These are phyloP conservation scores for Hyaena hyaena DNA, from an alignment of 2,113 vertebrate genomes.

Conservation along the genomic window DNA sequence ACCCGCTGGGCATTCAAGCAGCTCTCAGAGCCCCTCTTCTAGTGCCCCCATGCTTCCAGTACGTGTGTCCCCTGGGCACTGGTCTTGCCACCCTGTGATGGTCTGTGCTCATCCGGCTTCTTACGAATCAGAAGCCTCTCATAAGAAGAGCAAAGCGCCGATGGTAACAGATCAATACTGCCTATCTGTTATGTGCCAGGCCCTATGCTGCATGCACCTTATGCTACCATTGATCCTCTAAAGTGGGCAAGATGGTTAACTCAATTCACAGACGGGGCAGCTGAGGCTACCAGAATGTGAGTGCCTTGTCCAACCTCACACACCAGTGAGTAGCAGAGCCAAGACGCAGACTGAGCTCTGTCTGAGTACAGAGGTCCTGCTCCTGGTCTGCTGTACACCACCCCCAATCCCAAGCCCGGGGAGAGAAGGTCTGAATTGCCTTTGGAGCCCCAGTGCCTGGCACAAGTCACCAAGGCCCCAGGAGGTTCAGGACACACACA, in stretches of 20 bases:
- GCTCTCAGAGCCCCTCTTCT: not conserved
- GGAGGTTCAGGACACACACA: not conserved
- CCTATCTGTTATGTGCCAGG: too few relatives aligned
- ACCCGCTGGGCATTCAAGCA: not conserved
- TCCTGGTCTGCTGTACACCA: not conserved
- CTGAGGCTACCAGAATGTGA: not conserved
- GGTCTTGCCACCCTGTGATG: not conserved
- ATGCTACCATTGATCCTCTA: not conserved
- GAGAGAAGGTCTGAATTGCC: not conserved
- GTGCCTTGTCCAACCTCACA: not conserved
- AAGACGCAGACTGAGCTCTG: not conserved
- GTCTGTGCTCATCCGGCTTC: not conserved
- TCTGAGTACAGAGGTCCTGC: not conserved
- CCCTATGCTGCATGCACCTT: not conserved
- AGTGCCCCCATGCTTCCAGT: not conserved
- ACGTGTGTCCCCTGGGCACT: not conserved
- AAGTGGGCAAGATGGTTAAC: not conserved
- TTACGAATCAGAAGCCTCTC: not conserved
- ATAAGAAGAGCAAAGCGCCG: fast-evolving
- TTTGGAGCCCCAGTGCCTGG: not conserved
- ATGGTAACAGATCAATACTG: too few relatives aligned
- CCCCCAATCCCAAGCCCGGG: too few relatives aligned
- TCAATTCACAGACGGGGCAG: not conserved
- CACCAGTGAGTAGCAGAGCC: not conserved
- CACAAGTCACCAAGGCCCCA: not conserved